Percentiles rank a stretch among this genome's conserved stretches.
Evolutionary conservation across 2,113 vertebrate species (phyloP).

Genomic region (Vidua chalybeata): DNA sequence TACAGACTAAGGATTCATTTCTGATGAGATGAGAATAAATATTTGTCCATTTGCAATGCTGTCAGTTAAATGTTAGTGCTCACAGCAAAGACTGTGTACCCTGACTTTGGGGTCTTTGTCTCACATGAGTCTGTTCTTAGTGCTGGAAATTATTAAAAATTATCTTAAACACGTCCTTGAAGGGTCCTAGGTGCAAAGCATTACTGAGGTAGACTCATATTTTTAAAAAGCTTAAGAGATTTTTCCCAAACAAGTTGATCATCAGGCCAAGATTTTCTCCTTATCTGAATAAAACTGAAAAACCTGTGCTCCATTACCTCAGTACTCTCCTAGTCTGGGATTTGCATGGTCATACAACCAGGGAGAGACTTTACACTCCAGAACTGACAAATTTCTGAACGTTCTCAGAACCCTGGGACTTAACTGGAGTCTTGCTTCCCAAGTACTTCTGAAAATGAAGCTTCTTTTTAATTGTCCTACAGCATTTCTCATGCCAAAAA

Average conservation of each 20-base stretch:
- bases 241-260: background rate
- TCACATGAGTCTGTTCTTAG: background rate
- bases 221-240: background rate
- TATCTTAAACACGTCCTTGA: background rate
- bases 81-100: background rate
- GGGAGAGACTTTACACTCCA: background rate
- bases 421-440: background rate
- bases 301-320: fast-evolving
- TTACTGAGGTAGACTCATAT: background rate
- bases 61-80: background rate
- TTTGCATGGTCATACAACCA: background rate
- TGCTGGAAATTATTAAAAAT: background rate
- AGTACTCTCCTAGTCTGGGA: background rate
- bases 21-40: background rate
- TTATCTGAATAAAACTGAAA: background rate
- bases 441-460: constrained; percentile 1
- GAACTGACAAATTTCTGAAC: background rate
- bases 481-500: background rate
- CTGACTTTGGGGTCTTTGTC: background rate
- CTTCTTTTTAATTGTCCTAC: background rate
- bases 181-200: background rate
- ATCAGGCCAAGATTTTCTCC: background rate
- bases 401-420: background rate
- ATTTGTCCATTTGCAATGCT: background rate
- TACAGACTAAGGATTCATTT: background rate